Conservation (phyloP, 2,888 invertebrate species). For the Acronicta psi region DNA sequence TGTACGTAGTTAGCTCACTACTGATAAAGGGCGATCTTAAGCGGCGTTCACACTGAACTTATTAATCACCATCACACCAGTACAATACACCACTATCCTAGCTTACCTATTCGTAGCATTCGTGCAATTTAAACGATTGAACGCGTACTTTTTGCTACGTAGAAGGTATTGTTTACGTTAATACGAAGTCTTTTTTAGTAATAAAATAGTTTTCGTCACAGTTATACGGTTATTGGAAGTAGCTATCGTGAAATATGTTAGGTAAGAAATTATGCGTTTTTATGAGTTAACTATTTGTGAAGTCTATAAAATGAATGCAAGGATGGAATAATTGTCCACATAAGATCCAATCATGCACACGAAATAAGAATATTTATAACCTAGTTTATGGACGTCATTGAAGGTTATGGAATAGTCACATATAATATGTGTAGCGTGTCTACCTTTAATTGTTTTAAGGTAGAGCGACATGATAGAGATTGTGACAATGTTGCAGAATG, state of each 20-base stretch:
- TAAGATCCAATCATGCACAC: conserved; percentile 7
- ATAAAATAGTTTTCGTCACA: conserved; percentile 34
- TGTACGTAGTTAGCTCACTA: conserved; percentile 67
- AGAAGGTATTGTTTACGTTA: conserved; percentile 47
- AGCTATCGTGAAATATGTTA: conserved; percentile 34
- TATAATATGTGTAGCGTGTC: background rate
- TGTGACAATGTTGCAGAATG: conserved; percentile 56
- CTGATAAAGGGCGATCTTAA: conserved; percentile 71
- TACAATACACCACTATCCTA: conserved; percentile 13
- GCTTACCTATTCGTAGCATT: conserved; percentile 17
- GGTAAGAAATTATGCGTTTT: conserved; percentile 8
- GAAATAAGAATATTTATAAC: conserved; percentile 21
- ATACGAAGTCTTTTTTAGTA: conserved; percentile 48
- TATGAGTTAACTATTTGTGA: background rate
- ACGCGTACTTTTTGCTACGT: conserved; percentile 12
- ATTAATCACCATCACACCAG: conserved; percentile 44
- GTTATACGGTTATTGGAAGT: conserved; percentile 32
- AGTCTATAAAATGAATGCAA: conserved; percentile 6
- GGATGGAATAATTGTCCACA: conserved; percentile 2
- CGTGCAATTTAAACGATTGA: conserved; percentile 6
- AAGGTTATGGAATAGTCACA: conserved; percentile 2
- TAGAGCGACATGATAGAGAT: conserved; percentile 37
- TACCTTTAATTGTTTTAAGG: conserved; percentile 35
- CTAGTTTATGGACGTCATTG: background rate
- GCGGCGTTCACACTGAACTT: conserved; percentile 57